Percentiles rank a stretch among this genome's conserved stretches.
These are phyloP conservation scores for Champsocephalus gunnari DNA, from an alignment of 2,797 vertebrate species.

Conservation along the genomic window DNA sequence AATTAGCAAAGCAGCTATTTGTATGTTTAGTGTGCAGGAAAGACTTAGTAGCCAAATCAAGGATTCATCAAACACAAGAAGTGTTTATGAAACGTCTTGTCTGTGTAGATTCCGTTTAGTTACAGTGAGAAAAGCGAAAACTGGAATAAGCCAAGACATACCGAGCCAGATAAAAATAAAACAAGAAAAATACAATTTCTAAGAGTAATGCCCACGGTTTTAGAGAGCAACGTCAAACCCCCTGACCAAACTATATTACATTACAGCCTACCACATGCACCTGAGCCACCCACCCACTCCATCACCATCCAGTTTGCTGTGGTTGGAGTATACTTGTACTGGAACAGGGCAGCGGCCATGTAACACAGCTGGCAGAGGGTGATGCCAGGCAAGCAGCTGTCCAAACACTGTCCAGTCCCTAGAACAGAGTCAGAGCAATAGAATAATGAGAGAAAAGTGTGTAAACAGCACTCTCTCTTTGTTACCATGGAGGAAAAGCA, in stretches of 20 bases:
- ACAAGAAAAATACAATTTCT: constrained; percentile 5
- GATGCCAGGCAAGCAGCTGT: constrained; percentile 83
- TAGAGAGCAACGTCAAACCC: constrained; percentile 8
- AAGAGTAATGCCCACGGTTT: constrained; percentile 28
- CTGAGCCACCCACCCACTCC: constrained; percentile 46
- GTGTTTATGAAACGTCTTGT: constrained; percentile 17
- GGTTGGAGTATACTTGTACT: constrained; percentile 47
- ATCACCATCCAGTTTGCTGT: constrained; percentile 41
- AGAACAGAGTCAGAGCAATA: constrained; percentile 52
- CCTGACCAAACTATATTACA: constrained; percentile 25
- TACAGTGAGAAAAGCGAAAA: constrained; percentile 14
- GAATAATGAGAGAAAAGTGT: constrained; percentile 73
- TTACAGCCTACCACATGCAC: constrained; percentile 20
- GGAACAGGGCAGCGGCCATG: constrained; percentile 36
- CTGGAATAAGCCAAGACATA: not conserved
- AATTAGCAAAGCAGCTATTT: not conserved
- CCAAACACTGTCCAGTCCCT: constrained; percentile 76
- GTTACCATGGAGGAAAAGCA: constrained; percentile 66
- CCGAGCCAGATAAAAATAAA: not conserved
- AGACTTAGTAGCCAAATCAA: constrained; percentile 13
- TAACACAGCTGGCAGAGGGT: constrained; percentile 59
- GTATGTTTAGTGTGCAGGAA: constrained; percentile 32
- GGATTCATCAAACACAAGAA: constrained; percentile 27
- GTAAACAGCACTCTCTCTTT: constrained; percentile 67
- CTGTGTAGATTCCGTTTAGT: constrained; percentile 3